These are phyloP conservation scores for Phylloscopus collybita DNA, from an alignment of 2,797 vertebrate genomes.

Conservation along the genomic window DNA sequence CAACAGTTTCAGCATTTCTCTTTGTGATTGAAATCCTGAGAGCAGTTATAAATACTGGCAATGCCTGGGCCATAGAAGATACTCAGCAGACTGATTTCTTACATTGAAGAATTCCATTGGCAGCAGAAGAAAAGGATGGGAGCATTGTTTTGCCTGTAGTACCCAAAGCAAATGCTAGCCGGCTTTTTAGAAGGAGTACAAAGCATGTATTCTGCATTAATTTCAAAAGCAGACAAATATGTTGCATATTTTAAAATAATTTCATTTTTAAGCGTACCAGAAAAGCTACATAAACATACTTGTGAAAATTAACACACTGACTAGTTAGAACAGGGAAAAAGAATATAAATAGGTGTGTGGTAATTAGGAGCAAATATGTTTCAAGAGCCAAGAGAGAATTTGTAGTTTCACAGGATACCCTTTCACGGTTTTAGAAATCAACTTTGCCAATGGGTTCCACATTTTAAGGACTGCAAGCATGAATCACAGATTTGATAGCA, in stretches of 20 bases:
- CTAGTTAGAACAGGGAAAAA: background rate
- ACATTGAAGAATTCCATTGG: background rate
- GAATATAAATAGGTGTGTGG: background rate
- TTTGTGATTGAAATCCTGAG: background rate
- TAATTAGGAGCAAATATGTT: background rate
- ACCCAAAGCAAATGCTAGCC: slow-evolving; percentile 2
- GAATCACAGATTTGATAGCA: slow-evolving; percentile 16
- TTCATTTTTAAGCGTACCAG: background rate
- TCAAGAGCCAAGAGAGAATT: background rate
- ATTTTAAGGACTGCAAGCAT: background rate
- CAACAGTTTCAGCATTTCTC: slow-evolving; percentile 25
- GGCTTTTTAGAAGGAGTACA: background rate
- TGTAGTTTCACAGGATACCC: background rate
- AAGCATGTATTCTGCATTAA: background rate
- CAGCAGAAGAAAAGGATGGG: slow-evolving; percentile 14
- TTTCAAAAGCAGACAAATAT: background rate
- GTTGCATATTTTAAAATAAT: background rate
- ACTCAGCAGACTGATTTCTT: background rate
- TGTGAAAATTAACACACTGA: background rate
- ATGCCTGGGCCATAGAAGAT: background rate
- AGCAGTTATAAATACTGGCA: slow-evolving; percentile 13
- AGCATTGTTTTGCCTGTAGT: slow-evolving; percentile 28
- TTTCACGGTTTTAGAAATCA: background rate
- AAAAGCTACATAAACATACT: background rate
- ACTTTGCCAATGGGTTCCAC: background rate